phyloP scores from a whole-genome alignment of 2,797 vertebrate species.

The Scomberomorus guttatus region DNA sequence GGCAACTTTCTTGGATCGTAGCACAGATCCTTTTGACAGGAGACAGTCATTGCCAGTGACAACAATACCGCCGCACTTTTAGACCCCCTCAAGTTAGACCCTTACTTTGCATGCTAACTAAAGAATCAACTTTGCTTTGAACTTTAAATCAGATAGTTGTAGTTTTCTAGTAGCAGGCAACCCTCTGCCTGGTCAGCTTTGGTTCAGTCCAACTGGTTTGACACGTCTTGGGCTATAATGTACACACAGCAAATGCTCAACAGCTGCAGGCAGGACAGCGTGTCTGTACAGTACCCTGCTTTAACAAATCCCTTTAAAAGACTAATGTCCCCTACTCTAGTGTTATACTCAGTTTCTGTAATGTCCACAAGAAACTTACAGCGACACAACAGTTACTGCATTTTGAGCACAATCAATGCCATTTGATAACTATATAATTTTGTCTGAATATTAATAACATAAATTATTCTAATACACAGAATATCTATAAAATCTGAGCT shows the following conservation, averaged over 20 bases:
- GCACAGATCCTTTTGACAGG: neutral
- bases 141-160: neutral
- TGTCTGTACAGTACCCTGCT: constrained; percentile 2
- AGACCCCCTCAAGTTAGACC: neutral
- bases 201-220: constrained; percentile 70
- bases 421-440: neutral
- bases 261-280: constrained; percentile 38
- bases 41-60: neutral
- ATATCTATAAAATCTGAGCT: neutral
- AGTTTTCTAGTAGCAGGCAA: neutral
- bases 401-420: neutral
- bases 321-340: neutral
- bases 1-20: neutral
- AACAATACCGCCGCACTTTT: neutral
- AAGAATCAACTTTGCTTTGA: neutral
- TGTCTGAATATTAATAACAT: neutral
- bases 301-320: constrained; percentile 12
- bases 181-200: constrained; percentile 33
- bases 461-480: neutral
- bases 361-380: neutral
- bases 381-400: neutral
- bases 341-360: neutral
- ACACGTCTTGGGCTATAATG: constrained; percentile 46
- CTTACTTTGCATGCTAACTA: constrained; percentile 1
- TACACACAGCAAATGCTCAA: constrained; percentile 45